Percentiles rank a stretch among this genome's conserved stretches.
phyloP scores from a whole-genome alignment of 2,113 vertebrate species.

The Aspiorhynchus laticeps region DNA sequence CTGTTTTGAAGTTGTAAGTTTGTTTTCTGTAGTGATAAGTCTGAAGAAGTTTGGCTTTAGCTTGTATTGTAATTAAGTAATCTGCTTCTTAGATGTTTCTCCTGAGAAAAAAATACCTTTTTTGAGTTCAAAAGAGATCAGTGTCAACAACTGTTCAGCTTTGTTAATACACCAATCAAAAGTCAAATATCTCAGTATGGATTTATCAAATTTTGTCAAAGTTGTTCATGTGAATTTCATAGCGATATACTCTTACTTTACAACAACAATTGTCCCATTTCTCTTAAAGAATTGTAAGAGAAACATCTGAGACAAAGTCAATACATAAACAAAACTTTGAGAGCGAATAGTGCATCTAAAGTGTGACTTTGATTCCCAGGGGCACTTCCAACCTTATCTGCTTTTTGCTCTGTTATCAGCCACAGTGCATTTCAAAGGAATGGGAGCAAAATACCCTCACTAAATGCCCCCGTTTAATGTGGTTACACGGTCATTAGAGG shows the following conservation, averaged over 20 bases:
- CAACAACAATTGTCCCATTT: not conserved
- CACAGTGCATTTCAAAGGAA: constrained; percentile 40
- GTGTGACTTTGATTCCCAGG: constrained; percentile 18
- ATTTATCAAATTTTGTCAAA: not conserved
- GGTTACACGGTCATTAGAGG: constrained; percentile 65
- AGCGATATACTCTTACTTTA: not conserved
- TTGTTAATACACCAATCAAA: not conserved
- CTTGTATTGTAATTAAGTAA: not conserved
- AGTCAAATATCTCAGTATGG: not conserved
- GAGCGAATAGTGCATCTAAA: constrained; percentile 9
- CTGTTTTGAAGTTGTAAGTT: not conserved
- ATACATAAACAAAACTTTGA: not conserved
- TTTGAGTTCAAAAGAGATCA: not conserved
- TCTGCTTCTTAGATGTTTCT: not conserved
- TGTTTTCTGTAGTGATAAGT: not conserved
- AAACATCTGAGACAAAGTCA: not conserved
- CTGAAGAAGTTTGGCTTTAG: not conserved
- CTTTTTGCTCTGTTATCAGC: constrained; percentile 22
- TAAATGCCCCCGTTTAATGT: constrained; percentile 64
- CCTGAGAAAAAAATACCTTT: not conserved
- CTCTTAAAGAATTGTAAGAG: not conserved
- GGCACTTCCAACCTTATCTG: constrained; percentile 18
- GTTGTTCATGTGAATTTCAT: not conserved
- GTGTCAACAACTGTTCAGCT: not conserved
- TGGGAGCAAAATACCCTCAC: constrained; percentile 26